Base-by-base conservation (phyloP, 2,888 invertebrate species). In the Unio pictorum region DNA sequence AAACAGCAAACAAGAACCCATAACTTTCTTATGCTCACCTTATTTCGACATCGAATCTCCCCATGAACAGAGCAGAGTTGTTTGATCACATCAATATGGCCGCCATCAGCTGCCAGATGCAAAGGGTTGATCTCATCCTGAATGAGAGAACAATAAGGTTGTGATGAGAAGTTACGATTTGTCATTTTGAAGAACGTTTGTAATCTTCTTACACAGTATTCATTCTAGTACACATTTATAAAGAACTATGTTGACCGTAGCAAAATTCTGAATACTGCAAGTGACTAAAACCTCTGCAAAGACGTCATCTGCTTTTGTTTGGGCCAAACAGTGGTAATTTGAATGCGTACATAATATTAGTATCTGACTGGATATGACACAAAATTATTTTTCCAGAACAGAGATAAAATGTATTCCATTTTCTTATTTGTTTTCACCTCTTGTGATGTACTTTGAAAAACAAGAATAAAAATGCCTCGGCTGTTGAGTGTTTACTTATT, bases 91-190 rank as follows among this genome's bases (percentile, higher is more conserved):
- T 57, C 56, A 64, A 57, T 15, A 28, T 73, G 68, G 23, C 72
- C 75, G n/a, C 67, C 68, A 55, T 69, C 60, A 0, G 77, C 71
- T 26, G 77, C 77, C 20, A 75, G 63, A 63, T 77, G 77, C 18
- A 73, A 45, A 4, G 77, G 73, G 54, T 65, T 73, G 3, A 67
- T 67, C 28, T 75, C 77, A 15, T 64, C 15, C 77, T 77, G 60
- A 18, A 68, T 68, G 8, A 62, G 18, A 64, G 55, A 45, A 68
- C 23, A 23, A 45, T 45, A 45, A 45, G 15, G 45, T 45, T 45
- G 45, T 30, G 8, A 7, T 26, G 23, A 26, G 30, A 57, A 55
- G 28, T 20, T 26, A 56, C 18, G 5, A 58, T 57, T 5, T 28
- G 28, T 64, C 11, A n/a, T 55, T 54, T 54, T 64, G 20, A 20